Evolutionary conservation across 2,888 invertebrate species (phyloP).

Genomic region (Pseudolycoriella hygida): DNA sequence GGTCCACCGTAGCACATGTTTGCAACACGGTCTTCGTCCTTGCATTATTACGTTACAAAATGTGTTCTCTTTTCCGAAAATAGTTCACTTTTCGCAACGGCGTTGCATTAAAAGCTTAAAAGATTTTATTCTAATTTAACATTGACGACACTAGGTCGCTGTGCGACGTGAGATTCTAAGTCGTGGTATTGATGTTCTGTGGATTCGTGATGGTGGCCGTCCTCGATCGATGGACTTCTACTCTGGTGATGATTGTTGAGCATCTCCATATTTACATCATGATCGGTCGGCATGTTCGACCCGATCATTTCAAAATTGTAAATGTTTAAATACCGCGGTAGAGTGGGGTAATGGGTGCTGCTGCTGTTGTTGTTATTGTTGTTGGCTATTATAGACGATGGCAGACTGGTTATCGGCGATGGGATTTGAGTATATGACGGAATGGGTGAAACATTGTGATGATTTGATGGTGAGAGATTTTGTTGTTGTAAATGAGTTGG

Average conservation of each 20-base stretch:
- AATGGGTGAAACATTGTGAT: conserved; percentile 13
- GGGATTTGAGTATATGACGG: conserved; percentile 9
- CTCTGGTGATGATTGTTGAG: conserved; percentile 14
- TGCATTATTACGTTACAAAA: no score
- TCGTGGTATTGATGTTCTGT: conserved; percentile 16
- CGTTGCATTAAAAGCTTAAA: no score
- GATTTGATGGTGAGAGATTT: conserved; percentile 10
- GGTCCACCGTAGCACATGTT: no score
- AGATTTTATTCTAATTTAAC: conserved; percentile 23
- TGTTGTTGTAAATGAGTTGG: conserved; percentile 12
- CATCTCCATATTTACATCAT: conserved; percentile 14
- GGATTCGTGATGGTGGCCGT: conserved; percentile 9
- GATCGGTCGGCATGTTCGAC: conserved; percentile 10
- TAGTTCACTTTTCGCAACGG: no score
- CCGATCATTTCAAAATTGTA: conserved; percentile 8
- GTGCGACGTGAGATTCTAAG: conserved; percentile 16
- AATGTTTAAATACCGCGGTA: conserved; percentile 2
- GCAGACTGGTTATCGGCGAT: conserved; percentile 10
- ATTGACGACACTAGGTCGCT: conserved; percentile 25
- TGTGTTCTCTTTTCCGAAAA: no score
- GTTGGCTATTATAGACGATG: conserved; percentile 12
- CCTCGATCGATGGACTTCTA: conserved; percentile 25
- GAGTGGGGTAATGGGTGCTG: conserved; percentile 8
- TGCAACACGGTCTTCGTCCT: no score
- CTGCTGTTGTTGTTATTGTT: conserved; percentile 9